A percentile compares a stretch with the other conserved stretches of the same genome.
phyloP scores from a whole-genome alignment of 2,113 vertebrate species.

The Pantherophis guttatus region DNA sequence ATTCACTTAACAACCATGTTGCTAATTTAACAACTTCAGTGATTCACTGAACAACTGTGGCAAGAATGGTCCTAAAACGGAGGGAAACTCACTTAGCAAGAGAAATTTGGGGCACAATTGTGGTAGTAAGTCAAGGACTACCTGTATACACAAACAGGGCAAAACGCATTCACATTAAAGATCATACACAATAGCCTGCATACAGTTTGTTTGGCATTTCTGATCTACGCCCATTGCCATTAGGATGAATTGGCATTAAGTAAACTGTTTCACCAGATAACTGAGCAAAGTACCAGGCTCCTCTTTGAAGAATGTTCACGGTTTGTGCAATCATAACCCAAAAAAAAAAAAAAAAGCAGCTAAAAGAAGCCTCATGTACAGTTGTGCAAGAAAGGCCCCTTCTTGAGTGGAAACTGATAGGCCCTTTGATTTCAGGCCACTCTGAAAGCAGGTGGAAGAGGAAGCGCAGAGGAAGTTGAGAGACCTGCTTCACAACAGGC shows the following conservation, averaged over 20 bases:
- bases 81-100: neutral
- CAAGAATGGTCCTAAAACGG: neutral
- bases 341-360: neutral
- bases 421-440: neutral
- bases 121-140: neutral
- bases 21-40: neutral
- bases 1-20: neutral
- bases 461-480: neutral
- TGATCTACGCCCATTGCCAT: neutral
- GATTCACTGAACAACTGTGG: neutral
- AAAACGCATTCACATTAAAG: neutral
- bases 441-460: constrained; percentile 1
- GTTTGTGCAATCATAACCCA: neutral
- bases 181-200: neutral
- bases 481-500: constrained; percentile 1
- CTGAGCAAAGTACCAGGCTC: neutral
- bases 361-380: neutral
- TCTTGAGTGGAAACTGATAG: neutral
- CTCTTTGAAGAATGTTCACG: neutral
- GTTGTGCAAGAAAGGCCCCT: neutral
- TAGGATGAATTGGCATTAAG: neutral
- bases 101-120: neutral
- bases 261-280: neutral
- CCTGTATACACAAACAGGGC: neutral
- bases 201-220: neutral